Conservation (phyloP, 2,888 invertebrate genomes). For the Lordiphosa fenestrarum region DNA sequence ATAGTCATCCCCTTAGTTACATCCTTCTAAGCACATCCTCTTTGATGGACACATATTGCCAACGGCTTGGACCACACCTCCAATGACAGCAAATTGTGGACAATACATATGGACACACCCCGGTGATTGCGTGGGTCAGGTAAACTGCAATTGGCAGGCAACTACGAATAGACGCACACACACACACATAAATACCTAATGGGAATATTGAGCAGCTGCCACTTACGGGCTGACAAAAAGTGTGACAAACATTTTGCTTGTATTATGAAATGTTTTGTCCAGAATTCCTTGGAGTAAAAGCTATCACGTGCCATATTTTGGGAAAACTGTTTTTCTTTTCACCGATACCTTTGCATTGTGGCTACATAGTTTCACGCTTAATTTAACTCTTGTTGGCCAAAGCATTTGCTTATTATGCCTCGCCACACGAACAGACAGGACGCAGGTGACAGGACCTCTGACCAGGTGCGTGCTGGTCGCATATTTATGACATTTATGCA, state of each 20-base stretch:
- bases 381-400: conserved; percentile 26
- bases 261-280: no score
- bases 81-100: conserved; percentile 6
- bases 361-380: conserved; percentile 25
- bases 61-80: conserved; percentile 14
- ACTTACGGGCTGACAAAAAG: conserved; percentile 2
- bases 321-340: conserved; percentile 2
- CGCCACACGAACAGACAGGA: background rate
- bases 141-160: conserved; percentile 68
- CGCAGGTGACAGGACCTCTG: conserved; percentile 10
- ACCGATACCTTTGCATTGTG: conserved; percentile 16
- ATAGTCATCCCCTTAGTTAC: conserved; percentile 7
- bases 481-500: conserved; percentile 54
- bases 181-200: conserved; percentile 1
- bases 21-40: conserved; percentile 13
- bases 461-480: conserved; percentile 45
- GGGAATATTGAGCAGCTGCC: conserved; percentile 26
- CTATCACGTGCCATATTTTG: no score
- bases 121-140: conserved; percentile 44
- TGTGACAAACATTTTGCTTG: no score
- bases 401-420: no score
- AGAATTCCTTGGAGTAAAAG: no score
- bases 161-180: conserved; percentile 24
- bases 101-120: conserved; percentile 39
- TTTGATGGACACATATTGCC: conserved; percentile 12